Conservation (phyloP, 2,113 vertebrate species). For the Caloenas nicobarica region DNA sequence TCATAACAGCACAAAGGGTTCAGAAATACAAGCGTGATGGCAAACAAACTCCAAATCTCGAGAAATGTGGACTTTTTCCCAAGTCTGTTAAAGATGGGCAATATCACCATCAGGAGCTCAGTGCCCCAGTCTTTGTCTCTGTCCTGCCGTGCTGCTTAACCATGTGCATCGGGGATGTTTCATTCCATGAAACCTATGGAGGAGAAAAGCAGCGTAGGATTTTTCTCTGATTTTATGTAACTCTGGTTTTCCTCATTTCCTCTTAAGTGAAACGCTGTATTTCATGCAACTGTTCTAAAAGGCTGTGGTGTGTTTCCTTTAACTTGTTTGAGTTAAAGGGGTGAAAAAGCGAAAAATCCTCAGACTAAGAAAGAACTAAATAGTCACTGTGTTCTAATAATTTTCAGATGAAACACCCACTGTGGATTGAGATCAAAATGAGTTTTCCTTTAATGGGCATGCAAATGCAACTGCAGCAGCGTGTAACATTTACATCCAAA, state of each 20-base stretch:
- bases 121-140: background rate
- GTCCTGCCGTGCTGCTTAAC: accelerated
- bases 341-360: background rate
- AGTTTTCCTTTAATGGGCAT: background rate
- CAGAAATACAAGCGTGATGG: background rate
- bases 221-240: background rate
- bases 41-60: background rate
- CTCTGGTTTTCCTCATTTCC: background rate
- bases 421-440: background rate
- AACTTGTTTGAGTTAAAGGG: background rate
- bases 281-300: background rate
- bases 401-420: background rate
- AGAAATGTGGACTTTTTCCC: background rate
- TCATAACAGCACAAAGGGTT: background rate
- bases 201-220: background rate
- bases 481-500: background rate
- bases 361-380: background rate
- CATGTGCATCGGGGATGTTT: accelerated
- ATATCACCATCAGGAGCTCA: background rate
- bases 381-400: background rate
- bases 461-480: background rate
- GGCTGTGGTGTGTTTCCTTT: background rate
- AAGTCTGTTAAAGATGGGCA: background rate
- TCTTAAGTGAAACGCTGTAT: background rate
- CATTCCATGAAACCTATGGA: background rate